phyloP scores from a whole-genome alignment of 2,888 invertebrate genomes.

The Tenthredo livida region DNA sequence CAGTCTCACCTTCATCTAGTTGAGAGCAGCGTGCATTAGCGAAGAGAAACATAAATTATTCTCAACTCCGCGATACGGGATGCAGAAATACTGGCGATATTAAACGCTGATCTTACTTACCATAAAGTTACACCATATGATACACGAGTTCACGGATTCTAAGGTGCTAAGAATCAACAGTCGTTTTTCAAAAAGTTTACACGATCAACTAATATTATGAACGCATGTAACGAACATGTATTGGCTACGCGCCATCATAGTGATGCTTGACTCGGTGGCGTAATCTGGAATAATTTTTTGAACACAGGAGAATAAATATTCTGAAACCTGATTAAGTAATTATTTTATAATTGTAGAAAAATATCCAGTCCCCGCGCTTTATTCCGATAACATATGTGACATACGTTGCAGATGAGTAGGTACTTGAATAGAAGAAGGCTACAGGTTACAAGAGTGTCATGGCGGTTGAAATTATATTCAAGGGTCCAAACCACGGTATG shows the following conservation, averaged over 20 bases:
- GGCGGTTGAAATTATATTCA: constrained; percentile 28
- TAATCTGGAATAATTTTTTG: no score
- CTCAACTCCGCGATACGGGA: constrained; percentile 15
- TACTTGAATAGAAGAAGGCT: background rate
- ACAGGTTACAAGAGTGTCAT: background rate
- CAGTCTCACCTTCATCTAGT: constrained; percentile 40
- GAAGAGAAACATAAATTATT: constrained; percentile 49
- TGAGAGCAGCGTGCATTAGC: constrained; percentile 41
- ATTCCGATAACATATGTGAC: background rate
- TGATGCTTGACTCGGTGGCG: no score
- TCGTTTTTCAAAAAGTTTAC: background rate
- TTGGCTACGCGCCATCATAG: background rate
- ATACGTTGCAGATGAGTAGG: background rate
- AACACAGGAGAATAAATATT: background rate
- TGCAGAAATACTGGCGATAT: constrained; percentile 30
- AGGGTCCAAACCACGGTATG: background rate
- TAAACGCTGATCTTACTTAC: constrained; percentile 1
- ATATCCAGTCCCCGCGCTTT: background rate
- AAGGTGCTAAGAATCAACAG: background rate
- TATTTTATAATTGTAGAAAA: background rate
- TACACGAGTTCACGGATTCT: background rate
- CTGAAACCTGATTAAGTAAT: no score
- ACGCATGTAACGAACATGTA: background rate
- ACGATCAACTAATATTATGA: no score
- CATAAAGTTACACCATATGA: background rate